Percentiles rank a stretch among this genome's conserved stretches.
Conservation (phyloP, 1,140 invertebrate species). For the Rhagoletis zephyria region DNA sequence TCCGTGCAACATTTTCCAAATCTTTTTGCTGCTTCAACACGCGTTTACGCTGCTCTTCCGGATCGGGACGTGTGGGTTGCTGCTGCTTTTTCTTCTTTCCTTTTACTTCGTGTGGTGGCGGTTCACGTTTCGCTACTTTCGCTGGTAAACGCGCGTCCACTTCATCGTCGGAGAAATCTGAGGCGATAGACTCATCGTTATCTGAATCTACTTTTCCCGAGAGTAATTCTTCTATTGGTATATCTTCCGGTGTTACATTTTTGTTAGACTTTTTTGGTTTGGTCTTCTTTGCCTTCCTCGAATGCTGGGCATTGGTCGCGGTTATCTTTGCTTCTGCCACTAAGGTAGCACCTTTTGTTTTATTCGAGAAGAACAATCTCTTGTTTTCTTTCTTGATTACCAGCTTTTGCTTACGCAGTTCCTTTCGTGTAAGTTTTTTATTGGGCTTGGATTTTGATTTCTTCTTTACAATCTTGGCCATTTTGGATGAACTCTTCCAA, state of each 20-base stretch:
- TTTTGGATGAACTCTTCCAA: conserved; percentile 44
- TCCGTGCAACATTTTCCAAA: conserved; percentile 76
- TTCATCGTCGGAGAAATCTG: conserved; percentile 70
- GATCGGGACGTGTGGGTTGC: conserved; percentile 62
- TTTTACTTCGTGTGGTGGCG: conserved; percentile 57
- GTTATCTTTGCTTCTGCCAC: conserved; percentile 61
- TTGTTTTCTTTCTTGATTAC: conserved; percentile 76
- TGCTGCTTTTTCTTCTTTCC: conserved; percentile 58
- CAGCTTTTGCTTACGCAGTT: conserved; percentile 77
- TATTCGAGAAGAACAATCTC: conserved; percentile 66
- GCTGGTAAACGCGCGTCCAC: conserved; percentile 62
- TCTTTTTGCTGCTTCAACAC: conserved; percentile 74
- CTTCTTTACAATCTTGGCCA: conserved; percentile 64
- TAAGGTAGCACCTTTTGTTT: conserved; percentile 64
- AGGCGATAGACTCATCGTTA: conserved; percentile 69
- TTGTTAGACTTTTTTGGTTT: conserved; percentile 55
- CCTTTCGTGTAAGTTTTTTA: conserved; percentile 75
- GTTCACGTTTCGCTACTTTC: conserved; percentile 53
- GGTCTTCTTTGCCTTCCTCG: conserved; percentile 58
- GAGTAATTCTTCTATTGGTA: conserved; percentile 62
- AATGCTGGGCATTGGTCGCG: conserved; percentile 54
- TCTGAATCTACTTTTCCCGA: conserved; percentile 62
- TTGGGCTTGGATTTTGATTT: conserved; percentile 51
- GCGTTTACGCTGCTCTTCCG: conserved; percentile 66
- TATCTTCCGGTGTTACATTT: conserved; percentile 61